Base-by-base conservation (phyloP, 2,113 vertebrate genomes). In the Tympanuchus pallidicinctus region DNA sequence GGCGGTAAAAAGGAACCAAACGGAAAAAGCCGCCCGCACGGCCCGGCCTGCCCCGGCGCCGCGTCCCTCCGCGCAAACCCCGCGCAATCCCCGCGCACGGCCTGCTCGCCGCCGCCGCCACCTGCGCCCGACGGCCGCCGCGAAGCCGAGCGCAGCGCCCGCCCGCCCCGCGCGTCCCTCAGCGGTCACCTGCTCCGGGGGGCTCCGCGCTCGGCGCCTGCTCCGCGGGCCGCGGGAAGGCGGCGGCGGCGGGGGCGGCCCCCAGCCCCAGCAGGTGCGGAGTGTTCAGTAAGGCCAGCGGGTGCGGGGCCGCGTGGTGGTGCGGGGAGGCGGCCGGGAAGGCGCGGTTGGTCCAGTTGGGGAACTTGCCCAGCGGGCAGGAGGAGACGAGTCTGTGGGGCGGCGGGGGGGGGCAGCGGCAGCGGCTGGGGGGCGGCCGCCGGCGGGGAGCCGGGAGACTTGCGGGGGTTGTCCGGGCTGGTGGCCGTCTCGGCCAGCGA, bases 401-500 rank as follows among this genome's bases (percentile, higher is more conserved):
- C 13, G 90, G 91, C 28, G 88, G 81, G 8, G 93, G 88, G 96
- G 95, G 67, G n/a, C 97, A 65, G 93, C 90, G 92, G 94, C 96
- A 84, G 95, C 98, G 95, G 91, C 97, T 98, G 87, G 97, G 97
- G 56, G 97, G 98, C 14, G 98, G 98, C 60, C 97, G 99, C 94
- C 97, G 99, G 95, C 97, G 98, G 71, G 98, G 98, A 92, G 95
- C 96, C 65, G 90, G 98, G 32, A 97, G 98, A 99, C 94, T 98
- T 99, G 82, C 98, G 98, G 30, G 99, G 99, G 98, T 99, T 99
- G 98, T 99, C 99, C 34, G 99, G 99, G 63, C 98, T 99, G 45
- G 99, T 99, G 85, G 99, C 99, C 3, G 99, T 99, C 97, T 99
- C 99, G 30, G 99, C 99, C 97, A 99, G 97, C 71, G 99, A 99